A percentile compares a stretch with the other conserved stretches of the same genome.
phyloP scores from a whole-genome alignment of 2,888 invertebrate species.

The Oscheius sp. region DNA sequence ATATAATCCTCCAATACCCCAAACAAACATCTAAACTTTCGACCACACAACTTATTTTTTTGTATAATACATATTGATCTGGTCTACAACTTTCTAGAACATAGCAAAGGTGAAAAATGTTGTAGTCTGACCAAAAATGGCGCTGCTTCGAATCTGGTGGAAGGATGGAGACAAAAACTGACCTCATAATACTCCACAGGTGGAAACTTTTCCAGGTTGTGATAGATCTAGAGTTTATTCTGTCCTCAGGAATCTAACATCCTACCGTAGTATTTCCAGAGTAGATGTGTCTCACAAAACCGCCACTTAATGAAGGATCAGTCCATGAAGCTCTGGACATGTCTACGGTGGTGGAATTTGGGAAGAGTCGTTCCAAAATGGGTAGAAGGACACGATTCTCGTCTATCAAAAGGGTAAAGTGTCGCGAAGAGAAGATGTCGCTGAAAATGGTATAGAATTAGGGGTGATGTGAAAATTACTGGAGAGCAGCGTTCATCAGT shows the following conservation, averaged over 20 bases:
- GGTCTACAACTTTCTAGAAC: too few species aligned
- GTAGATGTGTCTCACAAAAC: conserved; percentile 45
- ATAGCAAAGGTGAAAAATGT: too few species aligned
- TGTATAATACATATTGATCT: too few species aligned
- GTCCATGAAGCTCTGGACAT: conserved; percentile 41
- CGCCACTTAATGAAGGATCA: conserved; percentile 10
- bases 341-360: conserved; percentile 43
- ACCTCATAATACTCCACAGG: conserved; percentile 50
- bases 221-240: conserved; percentile 39
- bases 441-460: not conserved
- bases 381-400: conserved; percentile 34
- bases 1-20: too few species aligned
- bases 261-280: conserved; percentile 45
- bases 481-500: conserved; percentile 37
- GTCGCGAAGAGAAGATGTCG: conserved; percentile 34
- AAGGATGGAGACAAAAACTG: not conserved
- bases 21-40: too few species aligned
- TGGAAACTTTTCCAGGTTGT: conserved; percentile 39
- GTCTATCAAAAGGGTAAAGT: conserved; percentile 42
- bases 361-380: conserved; percentile 37
- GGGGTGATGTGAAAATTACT: not conserved
- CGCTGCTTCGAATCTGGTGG: too few species aligned
- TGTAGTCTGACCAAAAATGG: too few species aligned
- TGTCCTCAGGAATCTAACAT: not conserved
- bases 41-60: too few species aligned